phyloP scores from a whole-genome alignment of 2,888 invertebrate species.

The Elmis aenea region DNA sequence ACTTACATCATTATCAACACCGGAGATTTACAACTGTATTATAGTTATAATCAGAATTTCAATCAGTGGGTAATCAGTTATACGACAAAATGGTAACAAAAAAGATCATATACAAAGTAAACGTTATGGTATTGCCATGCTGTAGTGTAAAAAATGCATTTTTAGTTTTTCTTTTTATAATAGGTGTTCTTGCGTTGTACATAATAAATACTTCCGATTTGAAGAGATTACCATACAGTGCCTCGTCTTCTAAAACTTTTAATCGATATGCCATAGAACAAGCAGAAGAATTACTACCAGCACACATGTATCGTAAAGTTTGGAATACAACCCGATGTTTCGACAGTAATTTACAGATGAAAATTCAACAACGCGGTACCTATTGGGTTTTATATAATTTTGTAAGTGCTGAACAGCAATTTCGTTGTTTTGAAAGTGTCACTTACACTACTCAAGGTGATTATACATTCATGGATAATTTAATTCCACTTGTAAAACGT shows the following conservation, averaged over 20 bases:
- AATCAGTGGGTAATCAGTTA: no score
- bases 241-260: no score
- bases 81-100: no score
- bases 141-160: background rate
- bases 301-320: no score
- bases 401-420: constrained; percentile 57
- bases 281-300: no score
- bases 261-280: no score
- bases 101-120: constrained; percentile 2
- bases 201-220: background rate
- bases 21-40: no score
- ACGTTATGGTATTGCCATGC: constrained; percentile 1
- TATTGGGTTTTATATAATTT: constrained; percentile 83
- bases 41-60: no score
- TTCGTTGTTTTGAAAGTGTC: constrained; percentile 70
- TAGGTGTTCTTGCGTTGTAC: background rate
- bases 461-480: constrained; percentile 80
- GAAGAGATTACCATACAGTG: constrained; percentile 2
- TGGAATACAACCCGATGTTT: background rate
- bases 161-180: background rate
- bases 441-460: constrained; percentile 86
- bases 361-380: constrained; percentile 20
- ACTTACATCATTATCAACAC: no score
- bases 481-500: constrained; percentile 69
- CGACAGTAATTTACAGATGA: constrained; percentile 6